Percentiles rank a stretch among this genome's conserved stretches.
These are phyloP conservation scores for Hippopotamus amphibius DNA, from an alignment of 2,113 vertebrate genomes.

Conservation along the genomic window DNA sequence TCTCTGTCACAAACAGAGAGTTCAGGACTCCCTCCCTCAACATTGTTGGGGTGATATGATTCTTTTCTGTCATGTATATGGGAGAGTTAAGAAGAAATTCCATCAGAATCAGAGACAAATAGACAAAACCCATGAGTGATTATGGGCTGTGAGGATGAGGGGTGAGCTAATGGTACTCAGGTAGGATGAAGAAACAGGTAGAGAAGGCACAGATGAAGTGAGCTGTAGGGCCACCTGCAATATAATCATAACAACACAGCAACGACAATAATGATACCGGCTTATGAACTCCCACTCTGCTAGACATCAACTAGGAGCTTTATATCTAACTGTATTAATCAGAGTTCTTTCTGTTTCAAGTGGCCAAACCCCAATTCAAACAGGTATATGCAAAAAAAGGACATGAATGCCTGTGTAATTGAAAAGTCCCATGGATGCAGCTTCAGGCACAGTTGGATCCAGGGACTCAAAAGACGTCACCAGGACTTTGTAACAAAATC, in stretches of 20 bases:
- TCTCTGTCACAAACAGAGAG: not conserved
- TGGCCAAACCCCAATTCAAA: not conserved
- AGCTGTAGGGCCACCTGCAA: not conserved
- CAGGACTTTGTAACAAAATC: not conserved
- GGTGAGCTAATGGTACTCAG: too few relatives aligned
- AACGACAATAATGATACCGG: not conserved
- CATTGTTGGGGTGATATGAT: not conserved
- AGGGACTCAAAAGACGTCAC: not conserved
- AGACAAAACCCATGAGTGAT: not conserved
- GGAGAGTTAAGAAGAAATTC: not conserved
- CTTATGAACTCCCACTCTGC: not conserved
- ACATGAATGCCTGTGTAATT: not conserved
- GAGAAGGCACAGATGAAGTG: not conserved
- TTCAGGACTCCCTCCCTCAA: not conserved
- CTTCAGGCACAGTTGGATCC: not conserved
- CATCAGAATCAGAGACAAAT: not conserved
- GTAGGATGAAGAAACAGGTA: not conserved
- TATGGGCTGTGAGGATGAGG: too few relatives aligned
- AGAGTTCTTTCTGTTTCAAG: not conserved
- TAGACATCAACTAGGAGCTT: not conserved
- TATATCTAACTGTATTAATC: not conserved
- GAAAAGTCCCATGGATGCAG: not conserved
- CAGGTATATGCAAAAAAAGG: not conserved
- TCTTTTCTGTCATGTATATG: not conserved
- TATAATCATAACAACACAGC: not conserved